These are phyloP conservation scores for Pachypeltis micranthus DNA, from an alignment of 1,140 invertebrate species.

Conservation along the genomic window DNA sequence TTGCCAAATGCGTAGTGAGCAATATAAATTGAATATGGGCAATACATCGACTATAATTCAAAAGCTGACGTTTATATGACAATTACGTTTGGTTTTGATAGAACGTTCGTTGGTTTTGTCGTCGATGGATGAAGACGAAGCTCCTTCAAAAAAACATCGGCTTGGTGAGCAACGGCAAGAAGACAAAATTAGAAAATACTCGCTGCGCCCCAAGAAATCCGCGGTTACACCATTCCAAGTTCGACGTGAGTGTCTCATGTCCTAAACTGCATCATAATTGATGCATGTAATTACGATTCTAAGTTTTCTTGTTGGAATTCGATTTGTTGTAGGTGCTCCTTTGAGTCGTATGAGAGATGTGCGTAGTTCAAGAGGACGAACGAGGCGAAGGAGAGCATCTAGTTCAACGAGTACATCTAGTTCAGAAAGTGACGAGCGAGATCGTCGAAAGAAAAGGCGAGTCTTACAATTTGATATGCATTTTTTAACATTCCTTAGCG, in stretches of 20 bases:
- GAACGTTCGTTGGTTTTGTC: background rate
- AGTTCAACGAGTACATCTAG: too few species aligned
- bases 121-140: background rate
- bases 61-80: background rate
- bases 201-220: background rate
- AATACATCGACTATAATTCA: background rate
- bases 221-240: background rate
- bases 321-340: background rate
- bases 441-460: too few species aligned
- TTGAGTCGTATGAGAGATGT: background rate
- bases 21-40: background rate
- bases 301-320: background rate
- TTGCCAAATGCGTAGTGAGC: background rate
- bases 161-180: background rate
- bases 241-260: background rate
- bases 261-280: background rate
- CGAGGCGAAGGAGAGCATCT: background rate
- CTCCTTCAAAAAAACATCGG: background rate
- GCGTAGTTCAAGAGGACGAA: background rate
- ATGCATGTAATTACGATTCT: background rate
- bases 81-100: background rate
- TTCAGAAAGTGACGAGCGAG: too few species aligned
- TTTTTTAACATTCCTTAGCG: too few species aligned
- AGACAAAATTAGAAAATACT: background rate
- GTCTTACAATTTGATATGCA: too few species aligned